Conservation (phyloP, 2,797 vertebrate genomes). For the Lepilemur ruficaudatus region DNA sequence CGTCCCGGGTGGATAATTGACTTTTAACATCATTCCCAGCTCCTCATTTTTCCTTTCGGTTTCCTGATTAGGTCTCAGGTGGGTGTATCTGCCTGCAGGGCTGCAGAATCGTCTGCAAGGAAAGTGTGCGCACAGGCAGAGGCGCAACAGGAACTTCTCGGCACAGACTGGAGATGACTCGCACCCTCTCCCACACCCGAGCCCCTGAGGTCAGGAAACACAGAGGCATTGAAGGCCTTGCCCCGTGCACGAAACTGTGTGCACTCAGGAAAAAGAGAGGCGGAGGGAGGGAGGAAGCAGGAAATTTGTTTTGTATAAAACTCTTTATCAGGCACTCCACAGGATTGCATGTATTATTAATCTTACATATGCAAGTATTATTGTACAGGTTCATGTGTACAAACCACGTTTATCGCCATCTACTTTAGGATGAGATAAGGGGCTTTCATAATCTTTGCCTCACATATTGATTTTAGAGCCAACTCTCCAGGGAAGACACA, state of each 20-base stretch:
- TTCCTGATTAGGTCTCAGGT: constrained; percentile 47
- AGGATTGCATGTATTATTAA: not conserved
- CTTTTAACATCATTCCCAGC: not conserved
- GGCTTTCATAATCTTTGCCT: not conserved
- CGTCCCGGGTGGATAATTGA: not conserved
- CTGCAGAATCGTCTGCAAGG: not conserved
- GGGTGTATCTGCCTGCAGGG: not conserved
- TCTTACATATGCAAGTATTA: not conserved
- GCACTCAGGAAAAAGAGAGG: not conserved
- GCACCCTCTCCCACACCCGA: fast-evolving
- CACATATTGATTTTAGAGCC: not conserved
- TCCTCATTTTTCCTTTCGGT: not conserved
- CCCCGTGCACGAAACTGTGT: fast-evolving
- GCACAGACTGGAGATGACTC: not conserved
- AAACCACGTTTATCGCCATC: not conserved
- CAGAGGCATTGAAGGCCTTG: not conserved
- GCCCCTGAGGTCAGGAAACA: not conserved
- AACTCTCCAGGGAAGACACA: not conserved
- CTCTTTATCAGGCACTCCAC: not conserved
- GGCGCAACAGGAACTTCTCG: fast-evolving
- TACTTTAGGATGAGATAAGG: not conserved
- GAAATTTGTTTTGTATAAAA: not conserved
- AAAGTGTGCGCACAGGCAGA: not conserved
- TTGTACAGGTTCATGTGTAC: not conserved
- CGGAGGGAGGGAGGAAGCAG: not conserved